Conservation (phyloP, 2,888 invertebrate species). For the Eucera pruinosa region DNA sequence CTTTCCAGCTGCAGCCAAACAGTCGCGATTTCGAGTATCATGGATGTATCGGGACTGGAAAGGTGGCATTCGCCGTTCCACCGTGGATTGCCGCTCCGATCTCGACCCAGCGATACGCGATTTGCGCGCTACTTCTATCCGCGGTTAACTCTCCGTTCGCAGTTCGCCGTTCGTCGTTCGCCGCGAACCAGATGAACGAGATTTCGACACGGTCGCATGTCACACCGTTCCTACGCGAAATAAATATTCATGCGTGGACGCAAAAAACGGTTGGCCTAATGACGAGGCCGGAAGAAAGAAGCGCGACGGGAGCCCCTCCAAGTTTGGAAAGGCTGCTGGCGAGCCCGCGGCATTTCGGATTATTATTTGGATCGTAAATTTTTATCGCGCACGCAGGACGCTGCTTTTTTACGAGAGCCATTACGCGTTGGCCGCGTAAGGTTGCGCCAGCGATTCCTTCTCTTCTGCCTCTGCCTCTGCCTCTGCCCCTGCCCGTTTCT, state of each 20-base stretch:
- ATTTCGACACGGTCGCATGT: slow-evolving; percentile 5
- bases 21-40: no score
- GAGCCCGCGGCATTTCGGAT: no score
- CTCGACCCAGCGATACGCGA: neutral
- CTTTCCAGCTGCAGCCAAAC: no score
- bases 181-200: neutral
- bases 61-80: no score
- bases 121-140: neutral
- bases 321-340: no score
- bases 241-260: slow-evolving; percentile 59
- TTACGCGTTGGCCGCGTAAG: slow-evolving; percentile 76
- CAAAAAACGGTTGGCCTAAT: neutral
- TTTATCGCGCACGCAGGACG: slow-evolving; percentile 77
- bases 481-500: neutral
- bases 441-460: slow-evolving; percentile 59
- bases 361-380: slow-evolving; percentile 81
- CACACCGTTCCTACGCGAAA: slow-evolving; percentile 39
- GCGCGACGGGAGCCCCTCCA: slow-evolving; percentile 31
- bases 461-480: neutral
- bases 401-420: slow-evolving; percentile 77
- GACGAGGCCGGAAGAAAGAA: slow-evolving; percentile 35
- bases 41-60: no score
- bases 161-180: no score
- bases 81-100: no score
- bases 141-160: no score